phyloP scores from a whole-genome alignment of 2,888 invertebrate species.

The Nomada goodeniana region DNA sequence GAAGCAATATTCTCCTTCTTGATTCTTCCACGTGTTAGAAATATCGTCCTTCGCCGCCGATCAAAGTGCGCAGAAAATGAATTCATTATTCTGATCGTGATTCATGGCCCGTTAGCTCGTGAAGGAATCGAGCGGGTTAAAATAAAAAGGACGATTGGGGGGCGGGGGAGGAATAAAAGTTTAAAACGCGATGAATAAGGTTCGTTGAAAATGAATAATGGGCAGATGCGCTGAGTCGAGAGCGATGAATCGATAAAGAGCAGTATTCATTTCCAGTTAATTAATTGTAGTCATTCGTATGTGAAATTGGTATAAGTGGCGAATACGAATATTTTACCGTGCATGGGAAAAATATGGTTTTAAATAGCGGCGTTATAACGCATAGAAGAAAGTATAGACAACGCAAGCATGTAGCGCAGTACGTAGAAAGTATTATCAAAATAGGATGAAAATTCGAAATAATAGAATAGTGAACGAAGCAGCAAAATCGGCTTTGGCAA shows the following conservation, averaged over 20 bases:
- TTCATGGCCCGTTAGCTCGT: not conserved
- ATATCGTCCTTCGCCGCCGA: constrained; percentile 4
- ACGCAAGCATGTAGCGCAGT: no score
- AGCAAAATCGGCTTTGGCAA: no score
- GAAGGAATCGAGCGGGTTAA: not conserved
- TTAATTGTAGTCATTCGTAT: constrained; percentile 17
- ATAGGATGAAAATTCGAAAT: no score
- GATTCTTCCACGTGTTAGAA: not conserved
- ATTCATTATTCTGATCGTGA: constrained; percentile 37
- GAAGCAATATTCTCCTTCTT: not conserved
- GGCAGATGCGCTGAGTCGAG: constrained; percentile 17
- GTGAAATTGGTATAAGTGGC: not conserved
- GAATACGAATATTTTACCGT: not conserved
- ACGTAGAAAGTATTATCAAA: no score
- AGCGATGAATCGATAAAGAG: constrained; percentile 17
- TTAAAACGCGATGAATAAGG: constrained; percentile 23
- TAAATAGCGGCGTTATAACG: not conserved
- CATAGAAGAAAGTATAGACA: no score
- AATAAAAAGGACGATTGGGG: not conserved
- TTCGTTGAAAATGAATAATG: constrained; percentile 36
- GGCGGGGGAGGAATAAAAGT: not conserved
- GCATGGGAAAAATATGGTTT: not conserved
- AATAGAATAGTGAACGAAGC: no score
- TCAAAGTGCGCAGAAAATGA: constrained; percentile 41
- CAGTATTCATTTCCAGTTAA: constrained; percentile 13